Evolutionary conservation across 2,797 vertebrate species (phyloP).

Genomic region (Enteromius mattozi): DNA sequence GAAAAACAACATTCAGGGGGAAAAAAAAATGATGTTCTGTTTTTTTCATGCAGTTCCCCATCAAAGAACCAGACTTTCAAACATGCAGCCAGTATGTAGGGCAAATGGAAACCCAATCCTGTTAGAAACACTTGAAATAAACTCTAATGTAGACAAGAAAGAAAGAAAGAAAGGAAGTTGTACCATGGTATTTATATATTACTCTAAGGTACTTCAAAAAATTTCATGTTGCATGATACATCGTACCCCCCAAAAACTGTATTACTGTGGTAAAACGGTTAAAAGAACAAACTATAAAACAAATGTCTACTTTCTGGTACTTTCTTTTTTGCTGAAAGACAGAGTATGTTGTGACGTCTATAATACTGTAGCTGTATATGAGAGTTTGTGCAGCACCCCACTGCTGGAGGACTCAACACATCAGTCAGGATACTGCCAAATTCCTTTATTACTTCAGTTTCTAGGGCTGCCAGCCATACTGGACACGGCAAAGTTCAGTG

Average conservation of each 20-base stretch:
- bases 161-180: background rate
- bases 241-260: background rate
- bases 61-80: constrained; percentile 56
- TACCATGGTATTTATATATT: background rate
- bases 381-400: background rate
- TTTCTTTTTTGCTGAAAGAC: constrained; percentile 1
- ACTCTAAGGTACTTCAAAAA: background rate
- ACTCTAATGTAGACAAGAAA: constrained; percentile 44
- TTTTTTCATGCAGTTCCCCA: background rate
- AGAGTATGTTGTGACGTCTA: background rate
- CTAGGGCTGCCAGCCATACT: constrained; percentile 58
- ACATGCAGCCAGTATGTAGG: constrained; percentile 50
- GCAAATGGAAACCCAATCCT: constrained; percentile 71
- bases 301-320: background rate
- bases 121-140: constrained; percentile 71
- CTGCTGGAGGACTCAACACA: constrained; percentile 44
- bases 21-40: background rate
- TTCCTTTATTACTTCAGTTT: constrained; percentile 52
- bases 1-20: constrained; percentile 25
- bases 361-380: background rate
- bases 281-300: background rate
- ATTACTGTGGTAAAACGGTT: background rate
- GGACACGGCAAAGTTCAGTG: constrained; percentile 50
- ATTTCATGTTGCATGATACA: background rate
- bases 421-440: constrained; percentile 10